A percentile compares a stretch with the other conserved stretches of the same genome.
phyloP scores from a whole-genome alignment of 2,888 invertebrate species.

The Chloromyia formosa region DNA sequence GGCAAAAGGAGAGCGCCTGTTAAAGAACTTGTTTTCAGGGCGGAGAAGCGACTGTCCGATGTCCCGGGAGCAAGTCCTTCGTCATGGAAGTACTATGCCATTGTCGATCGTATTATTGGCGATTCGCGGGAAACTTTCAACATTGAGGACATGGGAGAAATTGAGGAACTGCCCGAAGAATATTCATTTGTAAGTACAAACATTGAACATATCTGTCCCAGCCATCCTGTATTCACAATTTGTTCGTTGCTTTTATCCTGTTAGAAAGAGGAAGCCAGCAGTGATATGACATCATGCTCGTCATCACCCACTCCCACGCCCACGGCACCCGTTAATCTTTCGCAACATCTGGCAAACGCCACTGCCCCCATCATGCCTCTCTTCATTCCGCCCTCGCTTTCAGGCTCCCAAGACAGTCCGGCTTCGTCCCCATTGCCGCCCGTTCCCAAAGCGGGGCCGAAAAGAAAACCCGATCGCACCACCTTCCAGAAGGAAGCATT shows the following conservation, averaged over 20 bases:
- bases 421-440: background rate
- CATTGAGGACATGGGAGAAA: background rate
- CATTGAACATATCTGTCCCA: background rate
- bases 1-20: background rate
- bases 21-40: background rate
- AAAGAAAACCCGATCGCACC: background rate
- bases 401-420: conserved; percentile 20
- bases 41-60: background rate
- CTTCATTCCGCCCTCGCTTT: background rate
- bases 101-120: conserved; percentile 10
- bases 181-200: conserved; percentile 18
- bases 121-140: background rate
- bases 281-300: background rate
- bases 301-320: background rate
- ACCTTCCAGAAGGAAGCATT: conserved; percentile 8
- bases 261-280: conserved; percentile 30
- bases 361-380: background rate
- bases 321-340: background rate
- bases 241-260: background rate
- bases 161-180: background rate
- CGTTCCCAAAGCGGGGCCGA: background rate
- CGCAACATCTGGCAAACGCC: background rate
- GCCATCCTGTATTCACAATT: background rate
- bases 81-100: conserved; percentile 27
- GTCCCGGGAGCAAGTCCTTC: background rate